Evolutionary conservation across 2,888 invertebrate species (phyloP), one percentile per base, ranked within the genome.

Genomic region (Agrotis exclamationis): DNA sequence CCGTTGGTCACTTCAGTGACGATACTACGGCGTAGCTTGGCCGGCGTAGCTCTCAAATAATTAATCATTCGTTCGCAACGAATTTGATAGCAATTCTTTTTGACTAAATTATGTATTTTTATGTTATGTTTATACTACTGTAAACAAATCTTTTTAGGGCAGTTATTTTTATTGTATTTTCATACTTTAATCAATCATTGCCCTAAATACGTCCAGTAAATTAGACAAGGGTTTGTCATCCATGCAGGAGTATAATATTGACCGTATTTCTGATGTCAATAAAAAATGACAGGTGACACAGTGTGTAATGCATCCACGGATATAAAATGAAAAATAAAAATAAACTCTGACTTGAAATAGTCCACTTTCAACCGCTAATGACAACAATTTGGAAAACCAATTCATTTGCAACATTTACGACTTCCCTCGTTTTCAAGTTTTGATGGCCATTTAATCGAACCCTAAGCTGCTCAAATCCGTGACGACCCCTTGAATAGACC

Each of bases 381-480:
- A 53, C 14, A 70, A 39, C 3, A 13, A 47, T 53, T 54, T 9
- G 14, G 1, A 1, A 22, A 45, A 45, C 0, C n/a, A 16, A 56
- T 45, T 45, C 6, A 68, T 67, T 67, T 28, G 7, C 14, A 74
- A 39, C 2, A 44, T 28, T 24, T 6, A 28, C 13, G 0, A 28
- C 20, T 3, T 1, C 11, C 20, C 39, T 13, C n/a, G n/a, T n/a
- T n/a, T n/a, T n/a, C 1, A 47, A 22, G 16, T 33, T 53, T 39
- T 59, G 50, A 68, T 68, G 24, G 24, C 20, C 11, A 28, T 47
- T 76, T 39, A 56, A 78, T 45, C 33, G 45, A 9, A 50, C 20
- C 5, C n/a, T 54, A 45, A 59, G 13, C 14, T 28, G 4, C 39
- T 14, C 16, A 48, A 56, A 57, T 45, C 47, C 28, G 0, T 1